Percentiles rank a stretch among this genome's conserved stretches.
These are phyloP conservation scores for Clarias pachynema DNA, from an alignment of 2,797 vertebrate species.

Conservation along the genomic window DNA sequence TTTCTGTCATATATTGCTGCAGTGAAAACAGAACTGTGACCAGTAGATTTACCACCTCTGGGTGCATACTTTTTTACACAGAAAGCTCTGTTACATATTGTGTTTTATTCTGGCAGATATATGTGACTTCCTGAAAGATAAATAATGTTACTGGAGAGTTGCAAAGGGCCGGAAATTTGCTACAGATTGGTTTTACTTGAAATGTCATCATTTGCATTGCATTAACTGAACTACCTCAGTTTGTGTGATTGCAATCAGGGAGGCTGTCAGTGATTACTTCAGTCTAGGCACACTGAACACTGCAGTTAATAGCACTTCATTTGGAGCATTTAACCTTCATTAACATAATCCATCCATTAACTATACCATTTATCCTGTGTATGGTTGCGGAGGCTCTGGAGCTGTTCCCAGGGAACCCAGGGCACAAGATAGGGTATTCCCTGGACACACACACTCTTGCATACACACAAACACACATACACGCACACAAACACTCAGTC, in stretches of 20 bases:
- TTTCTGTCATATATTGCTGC: background rate
- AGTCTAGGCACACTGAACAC: background rate
- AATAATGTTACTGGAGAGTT: background rate
- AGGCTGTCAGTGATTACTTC: background rate
- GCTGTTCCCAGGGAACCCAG: no score
- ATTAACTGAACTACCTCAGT: background rate
- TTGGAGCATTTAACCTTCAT: background rate
- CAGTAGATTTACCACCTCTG: background rate
- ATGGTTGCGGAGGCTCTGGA: no score
- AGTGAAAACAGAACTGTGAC: slow-evolving; percentile 39
- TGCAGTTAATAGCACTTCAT: background rate
- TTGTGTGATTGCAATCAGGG: background rate
- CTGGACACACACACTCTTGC: no score
- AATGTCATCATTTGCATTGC: slow-evolving; percentile 13
- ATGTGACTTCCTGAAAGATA: background rate
- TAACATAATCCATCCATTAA: background rate
- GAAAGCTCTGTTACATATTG: background rate
- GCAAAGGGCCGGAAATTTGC: background rate
- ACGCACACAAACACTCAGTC: no score
- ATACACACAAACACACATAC: no score
- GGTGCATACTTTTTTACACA: background rate
- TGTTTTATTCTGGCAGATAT: background rate
- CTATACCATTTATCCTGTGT: no score
- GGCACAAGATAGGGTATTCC: no score
- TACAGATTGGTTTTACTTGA: background rate